Conservation (phyloP, 2,113 vertebrate species). For the Alexandromys fortis region DNA sequence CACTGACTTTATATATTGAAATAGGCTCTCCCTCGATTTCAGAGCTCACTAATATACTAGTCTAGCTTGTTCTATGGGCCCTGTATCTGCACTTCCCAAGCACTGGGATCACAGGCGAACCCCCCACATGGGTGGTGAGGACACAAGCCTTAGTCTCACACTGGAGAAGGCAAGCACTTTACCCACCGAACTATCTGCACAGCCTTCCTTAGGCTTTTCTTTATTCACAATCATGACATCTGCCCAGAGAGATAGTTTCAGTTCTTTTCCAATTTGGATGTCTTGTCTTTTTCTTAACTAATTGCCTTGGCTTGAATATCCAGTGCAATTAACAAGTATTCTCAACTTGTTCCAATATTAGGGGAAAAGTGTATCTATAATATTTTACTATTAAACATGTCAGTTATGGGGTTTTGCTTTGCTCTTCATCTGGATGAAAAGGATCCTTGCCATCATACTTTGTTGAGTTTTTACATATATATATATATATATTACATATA, state of each 20-base stretch:
- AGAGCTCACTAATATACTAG: background rate
- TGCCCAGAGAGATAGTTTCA: background rate
- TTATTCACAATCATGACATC: background rate
- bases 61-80: background rate
- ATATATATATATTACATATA: background rate
- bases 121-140: background rate
- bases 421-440: background rate
- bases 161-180: background rate
- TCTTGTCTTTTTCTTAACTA: background rate
- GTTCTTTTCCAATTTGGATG: background rate
- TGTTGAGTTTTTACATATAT: background rate
- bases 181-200: background rate
- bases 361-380: background rate
- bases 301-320: background rate
- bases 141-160: background rate
- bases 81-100: background rate
- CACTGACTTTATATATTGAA: background rate
- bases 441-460: slow-evolving; percentile 15
- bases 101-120: background rate
- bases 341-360: background rate
- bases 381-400: slow-evolving; percentile 10
- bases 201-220: background rate
- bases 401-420: background rate
- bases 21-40: background rate
- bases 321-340: background rate